Evolutionary conservation across 2,797 vertebrate species (phyloP).

Genomic region (Dicrostonyx torquatus): DNA sequence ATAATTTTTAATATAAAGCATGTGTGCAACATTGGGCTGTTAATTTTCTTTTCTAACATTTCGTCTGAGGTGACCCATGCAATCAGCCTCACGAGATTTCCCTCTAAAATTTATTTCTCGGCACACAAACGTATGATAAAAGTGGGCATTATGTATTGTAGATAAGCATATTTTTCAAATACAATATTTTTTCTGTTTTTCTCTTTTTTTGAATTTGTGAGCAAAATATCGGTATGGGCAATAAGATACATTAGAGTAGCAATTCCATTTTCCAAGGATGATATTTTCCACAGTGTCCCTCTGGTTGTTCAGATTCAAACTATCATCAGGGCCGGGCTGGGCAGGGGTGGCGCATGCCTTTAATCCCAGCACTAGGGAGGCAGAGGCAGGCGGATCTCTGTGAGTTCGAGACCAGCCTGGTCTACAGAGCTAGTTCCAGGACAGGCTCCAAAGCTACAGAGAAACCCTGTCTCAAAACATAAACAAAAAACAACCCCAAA

Average conservation of each 20-base stretch:
- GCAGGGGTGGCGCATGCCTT: no score
- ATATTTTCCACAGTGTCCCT: neutral
- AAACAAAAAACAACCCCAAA: no score
- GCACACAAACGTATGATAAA: slow-evolving; percentile 34
- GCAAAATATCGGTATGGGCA: neutral
- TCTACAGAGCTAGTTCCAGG: no score
- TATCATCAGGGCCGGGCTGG: neutral
- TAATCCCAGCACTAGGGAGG: no score
- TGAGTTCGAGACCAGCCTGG: no score
- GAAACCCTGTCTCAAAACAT: no score
- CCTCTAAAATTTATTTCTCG: slow-evolving; percentile 33
- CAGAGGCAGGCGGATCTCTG: no score
- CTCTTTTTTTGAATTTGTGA: neutral
- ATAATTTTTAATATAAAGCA: neutral
- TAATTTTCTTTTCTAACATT: neutral
- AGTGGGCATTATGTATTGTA: neutral
- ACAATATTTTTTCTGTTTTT: neutral
- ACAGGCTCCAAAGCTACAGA: no score
- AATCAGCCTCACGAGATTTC: slow-evolving; percentile 34
- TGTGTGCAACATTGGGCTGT: neutral
- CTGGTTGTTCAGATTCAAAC: neutral
- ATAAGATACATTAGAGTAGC: neutral
- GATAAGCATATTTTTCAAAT: neutral
- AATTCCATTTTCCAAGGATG: neutral
- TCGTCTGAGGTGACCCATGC: slow-evolving; percentile 46